Evolutionary conservation across 2,888 invertebrate genomes (phyloP).

Genomic region (Apamea crenata): DNA sequence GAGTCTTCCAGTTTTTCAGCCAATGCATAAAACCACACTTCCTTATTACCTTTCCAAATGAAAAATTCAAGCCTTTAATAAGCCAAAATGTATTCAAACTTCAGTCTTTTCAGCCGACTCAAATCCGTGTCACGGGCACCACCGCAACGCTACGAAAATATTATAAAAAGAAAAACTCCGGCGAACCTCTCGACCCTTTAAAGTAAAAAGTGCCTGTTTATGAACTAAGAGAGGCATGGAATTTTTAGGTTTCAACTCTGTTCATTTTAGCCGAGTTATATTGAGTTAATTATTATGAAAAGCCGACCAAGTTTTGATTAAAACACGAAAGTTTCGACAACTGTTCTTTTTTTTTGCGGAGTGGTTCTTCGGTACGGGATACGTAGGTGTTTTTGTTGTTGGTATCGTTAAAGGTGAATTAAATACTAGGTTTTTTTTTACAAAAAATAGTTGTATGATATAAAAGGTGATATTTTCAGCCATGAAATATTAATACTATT

Average conservation of each 20-base stretch:
- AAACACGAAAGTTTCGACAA: slow-evolving; percentile 35
- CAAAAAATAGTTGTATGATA: too few species aligned
- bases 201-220: slow-evolving; percentile 59
- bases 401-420: slow-evolving; percentile 5
- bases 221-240: slow-evolving; percentile 54
- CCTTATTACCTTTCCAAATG: background rate
- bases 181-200: slow-evolving; percentile 53
- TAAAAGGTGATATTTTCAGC: background rate
- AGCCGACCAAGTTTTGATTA: slow-evolving; percentile 59
- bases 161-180: slow-evolving; percentile 37
- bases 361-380: slow-evolving; percentile 27
- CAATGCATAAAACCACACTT: background rate
- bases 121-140: slow-evolving; percentile 42
- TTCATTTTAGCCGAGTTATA: slow-evolving; percentile 53
- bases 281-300: slow-evolving; percentile 60
- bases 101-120: slow-evolving; percentile 4
- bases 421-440: background rate
- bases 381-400: background rate
- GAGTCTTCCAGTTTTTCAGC: background rate
- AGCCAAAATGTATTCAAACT: slow-evolving; percentile 43
- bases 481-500: background rate
- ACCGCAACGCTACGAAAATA: slow-evolving; percentile 4
- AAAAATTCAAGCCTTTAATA: slow-evolving; percentile 38
- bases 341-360: slow-evolving; percentile 6
- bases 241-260: slow-evolving; percentile 54